phyloP scores from a whole-genome alignment of 2,113 vertebrate genomes.

The Setophaga petechia region DNA sequence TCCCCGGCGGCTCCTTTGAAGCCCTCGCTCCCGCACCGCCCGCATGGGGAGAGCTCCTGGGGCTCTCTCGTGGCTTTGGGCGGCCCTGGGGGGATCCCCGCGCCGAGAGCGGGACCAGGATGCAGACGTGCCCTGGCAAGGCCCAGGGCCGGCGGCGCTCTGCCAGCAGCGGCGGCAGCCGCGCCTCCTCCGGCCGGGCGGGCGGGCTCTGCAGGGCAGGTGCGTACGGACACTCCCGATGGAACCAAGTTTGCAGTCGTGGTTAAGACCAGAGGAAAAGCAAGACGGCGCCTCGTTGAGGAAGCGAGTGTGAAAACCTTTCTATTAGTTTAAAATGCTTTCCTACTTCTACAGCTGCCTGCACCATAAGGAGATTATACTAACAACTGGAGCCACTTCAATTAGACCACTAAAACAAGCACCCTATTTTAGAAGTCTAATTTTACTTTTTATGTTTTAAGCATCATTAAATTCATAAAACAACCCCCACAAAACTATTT shows the following conservation, averaged over 20 bases:
- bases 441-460: not conserved
- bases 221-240: accelerated
- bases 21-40: not conserved
- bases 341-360: not conserved
- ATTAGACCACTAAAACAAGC: not conserved
- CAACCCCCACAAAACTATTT: not conserved
- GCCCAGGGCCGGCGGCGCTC: not conserved
- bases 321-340: not conserved
- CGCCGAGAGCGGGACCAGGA: not conserved
- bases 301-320: not conserved
- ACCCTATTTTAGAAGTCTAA: not conserved
- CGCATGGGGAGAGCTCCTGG: not conserved
- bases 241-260: accelerated
- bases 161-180: not conserved
- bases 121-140: not conserved
- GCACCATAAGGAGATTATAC: not conserved
- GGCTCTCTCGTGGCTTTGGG: accelerated
- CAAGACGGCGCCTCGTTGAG: not conserved
- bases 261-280: not conserved
- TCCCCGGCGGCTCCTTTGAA: not conserved
- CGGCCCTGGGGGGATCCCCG: not conserved
- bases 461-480: not conserved
- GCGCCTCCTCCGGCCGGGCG: not conserved
- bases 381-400: not conserved
- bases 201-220: accelerated